Evolutionary conservation across 2,113 vertebrate species (phyloP), one percentile per base, ranked within the genome.

Genomic region (Ochotona princeps): DNA sequence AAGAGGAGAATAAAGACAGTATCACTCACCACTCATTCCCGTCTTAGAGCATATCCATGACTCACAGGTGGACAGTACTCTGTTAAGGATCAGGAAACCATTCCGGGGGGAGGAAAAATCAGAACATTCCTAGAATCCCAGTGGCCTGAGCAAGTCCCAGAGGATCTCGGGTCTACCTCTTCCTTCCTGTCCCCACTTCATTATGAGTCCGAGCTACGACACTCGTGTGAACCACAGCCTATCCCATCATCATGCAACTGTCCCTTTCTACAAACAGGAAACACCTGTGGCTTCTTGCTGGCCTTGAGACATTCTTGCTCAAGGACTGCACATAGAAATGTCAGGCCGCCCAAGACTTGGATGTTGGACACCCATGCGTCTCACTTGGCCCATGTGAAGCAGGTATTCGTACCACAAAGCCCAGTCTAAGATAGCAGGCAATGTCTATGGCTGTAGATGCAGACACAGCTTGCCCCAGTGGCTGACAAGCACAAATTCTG

Each of bases 391-490:
- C 47, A 5, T 23, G n/a, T 47, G 44, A 73, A 38, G 15, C 26
- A 30, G 38, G 30, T 7, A 0, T 18, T 30, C 63, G 26, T 30
- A 23, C 18, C 51, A 60, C 12, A 18, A 1, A 14, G 60, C 35
- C 26, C 82, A 44, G 38, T 57, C 38, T 30, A 44, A 61, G 12
- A 49, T 9, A 32, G 44, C 0, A 5, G 12, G 81, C 54, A 35
- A n/a, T 0, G 4, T 32, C 28, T 30, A 32, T 44, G 38, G 38
- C 38, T 44, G 5, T 18, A 57, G 47, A 8, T 1, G 28, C 63
- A 28, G 26, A 60, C 11, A 9, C 32, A 8, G 5, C n/a, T 14
- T 6, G 10, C 28, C 1, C 0, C 18, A 1, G 1, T 4, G 0
- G 51, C 21, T 25, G 0, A 1, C 1, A 25, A 11, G 38, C 38